Evolutionary conservation across 2,888 invertebrate genomes (phyloP).

Genomic region (Mesorhabditis sp.): DNA sequence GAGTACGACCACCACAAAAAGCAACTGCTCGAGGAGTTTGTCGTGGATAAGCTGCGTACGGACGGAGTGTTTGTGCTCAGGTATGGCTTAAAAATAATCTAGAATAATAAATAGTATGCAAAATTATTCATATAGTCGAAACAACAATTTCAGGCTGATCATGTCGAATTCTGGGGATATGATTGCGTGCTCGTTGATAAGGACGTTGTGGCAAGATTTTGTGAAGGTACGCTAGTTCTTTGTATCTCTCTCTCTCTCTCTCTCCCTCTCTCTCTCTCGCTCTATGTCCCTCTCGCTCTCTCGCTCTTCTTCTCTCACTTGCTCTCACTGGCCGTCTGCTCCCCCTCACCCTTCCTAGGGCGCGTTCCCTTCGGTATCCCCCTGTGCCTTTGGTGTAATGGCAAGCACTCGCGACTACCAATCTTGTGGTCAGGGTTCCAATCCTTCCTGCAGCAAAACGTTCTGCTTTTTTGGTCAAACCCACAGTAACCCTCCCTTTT

Average conservation of each 20-base stretch:
- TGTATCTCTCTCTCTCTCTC: not conserved
- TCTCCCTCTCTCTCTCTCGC: constrained; percentile 16
- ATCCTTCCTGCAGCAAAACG: not conserved
- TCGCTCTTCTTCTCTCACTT: constrained; percentile 13
- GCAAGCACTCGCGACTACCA: not conserved
- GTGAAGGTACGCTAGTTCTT: constrained; percentile 11
- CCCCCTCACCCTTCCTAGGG: not conserved
- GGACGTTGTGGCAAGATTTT: constrained; percentile 47
- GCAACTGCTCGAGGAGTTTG: constrained; percentile 33
- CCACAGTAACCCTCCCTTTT: not conserved
- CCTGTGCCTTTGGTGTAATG: constrained; percentile 7
- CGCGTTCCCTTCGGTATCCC: constrained; percentile 3
- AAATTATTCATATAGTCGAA: not conserved
- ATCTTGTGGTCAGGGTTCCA: constrained; percentile 8
- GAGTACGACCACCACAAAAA: constrained; percentile 22
- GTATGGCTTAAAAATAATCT: not conserved
- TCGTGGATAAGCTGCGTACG: constrained; percentile 42
- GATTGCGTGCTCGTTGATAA: constrained; percentile 40
- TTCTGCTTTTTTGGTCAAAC: constrained; percentile 6
- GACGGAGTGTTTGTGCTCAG: constrained; percentile 44
- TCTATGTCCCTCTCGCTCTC: constrained; percentile 16
- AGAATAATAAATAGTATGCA: no score
- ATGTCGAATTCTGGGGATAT: constrained; percentile 40
- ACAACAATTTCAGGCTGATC: constrained; percentile 4
- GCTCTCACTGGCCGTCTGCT: constrained; percentile 8